Evolutionary conservation across 2,797 vertebrate species (phyloP), one percentile per base, ranked within the genome.

Genomic region (Danio jaintianensis): DNA sequence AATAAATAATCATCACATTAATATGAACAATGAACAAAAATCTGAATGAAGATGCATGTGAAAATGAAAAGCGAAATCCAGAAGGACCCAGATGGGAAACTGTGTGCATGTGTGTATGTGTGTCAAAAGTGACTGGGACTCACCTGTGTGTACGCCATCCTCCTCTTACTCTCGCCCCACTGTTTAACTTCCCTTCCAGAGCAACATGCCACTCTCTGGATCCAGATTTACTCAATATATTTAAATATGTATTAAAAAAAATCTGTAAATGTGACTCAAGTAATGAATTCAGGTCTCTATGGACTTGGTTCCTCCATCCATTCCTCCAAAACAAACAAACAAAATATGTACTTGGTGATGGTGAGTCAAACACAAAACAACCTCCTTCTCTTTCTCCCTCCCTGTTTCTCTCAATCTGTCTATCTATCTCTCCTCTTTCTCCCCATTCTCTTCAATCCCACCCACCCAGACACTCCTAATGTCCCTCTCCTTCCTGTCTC

Each of bases 121-220:
- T 43, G 48, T 52, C 59, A 43, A 48, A 29, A 48, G 76, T 42
- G 20, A 70, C 89, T 56, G 82, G 85, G 88, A 88, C 93, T 87
- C 92, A 94, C 94, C 93, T 94, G 93, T 89, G 92, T 92, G 82
- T 93, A 93, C 88, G 91, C 93, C 93, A 95, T 94, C 85, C 90
- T 92, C 89, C 89, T 88, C 90, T 90, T 85, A 89, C 80, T 83
- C 86, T 85, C 82, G 82, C 75, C 85, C 78, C 70, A 69, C 86
- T 83, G 83, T 83, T 79, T 82, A 78, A 75, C 67, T 59, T 75
- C 67, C 82, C 63, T 76, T 82, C 77, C 77, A 63, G 62, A 70
- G 56, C 61, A 67, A 66, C 87, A 86, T 84, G 86, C 78, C 88
- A 87, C 88, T 84, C 89, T 83, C 88, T 22, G 82, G 48, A 67